Conservation (phyloP, 2,113 vertebrate genomes). For the Merops nubicus region DNA sequence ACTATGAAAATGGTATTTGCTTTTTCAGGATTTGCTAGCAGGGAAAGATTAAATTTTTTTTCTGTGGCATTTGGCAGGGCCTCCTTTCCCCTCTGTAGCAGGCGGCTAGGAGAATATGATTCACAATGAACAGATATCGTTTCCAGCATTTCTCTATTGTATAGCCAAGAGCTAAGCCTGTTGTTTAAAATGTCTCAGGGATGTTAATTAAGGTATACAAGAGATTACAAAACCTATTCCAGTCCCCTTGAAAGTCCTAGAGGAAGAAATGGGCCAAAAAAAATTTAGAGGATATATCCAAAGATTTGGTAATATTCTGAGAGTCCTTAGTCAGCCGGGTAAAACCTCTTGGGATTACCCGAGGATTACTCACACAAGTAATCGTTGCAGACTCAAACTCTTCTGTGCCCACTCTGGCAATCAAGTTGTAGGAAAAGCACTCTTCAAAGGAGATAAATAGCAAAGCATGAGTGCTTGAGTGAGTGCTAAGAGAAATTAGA, state of each 20-base stretch:
- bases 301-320: neutral
- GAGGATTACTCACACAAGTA: constrained; percentile 32
- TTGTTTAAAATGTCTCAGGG: constrained; percentile 41
- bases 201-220: constrained; percentile 30
- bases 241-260: neutral
- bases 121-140: constrained; percentile 12
- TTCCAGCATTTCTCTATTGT: constrained; percentile 54
- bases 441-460: constrained; percentile 5
- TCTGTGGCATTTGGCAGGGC: constrained; percentile 80
- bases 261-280: constrained; percentile 8
- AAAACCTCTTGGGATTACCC: neutral
- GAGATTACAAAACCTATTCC: neutral
- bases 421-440: neutral
- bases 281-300: neutral
- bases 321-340: constrained; percentile 11
- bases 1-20: constrained; percentile 40
- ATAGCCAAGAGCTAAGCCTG: constrained; percentile 30
- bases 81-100: constrained; percentile 83
- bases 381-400: constrained; percentile 5
- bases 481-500: neutral
- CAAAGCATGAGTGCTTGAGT: neutral
- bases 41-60: constrained; percentile 77
- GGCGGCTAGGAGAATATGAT: constrained; percentile 74
- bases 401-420: constrained; percentile 17
- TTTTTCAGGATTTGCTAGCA: constrained; percentile 78